phyloP scores from a whole-genome alignment of 2,113 vertebrate species.

The Rhizomys pruinosus region DNA sequence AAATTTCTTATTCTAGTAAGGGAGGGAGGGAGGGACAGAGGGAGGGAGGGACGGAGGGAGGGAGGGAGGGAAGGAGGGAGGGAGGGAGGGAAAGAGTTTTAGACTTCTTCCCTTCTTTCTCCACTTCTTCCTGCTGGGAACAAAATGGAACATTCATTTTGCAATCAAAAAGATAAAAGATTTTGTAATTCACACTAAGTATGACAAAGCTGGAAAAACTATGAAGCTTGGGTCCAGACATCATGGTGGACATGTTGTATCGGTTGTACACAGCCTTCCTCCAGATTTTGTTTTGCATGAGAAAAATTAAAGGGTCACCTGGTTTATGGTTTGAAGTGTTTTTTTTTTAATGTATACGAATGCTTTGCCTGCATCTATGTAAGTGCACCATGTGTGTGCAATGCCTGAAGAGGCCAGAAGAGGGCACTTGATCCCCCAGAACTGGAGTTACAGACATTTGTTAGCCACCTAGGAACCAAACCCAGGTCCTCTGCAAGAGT shows the following conservation, averaged over 20 bases:
- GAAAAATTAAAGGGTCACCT: slow-evolving; percentile 34
- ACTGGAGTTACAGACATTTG: too few species aligned
- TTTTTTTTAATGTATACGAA: too few species aligned
- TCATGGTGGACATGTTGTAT: too few species aligned
- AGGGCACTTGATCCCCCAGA: too few species aligned
- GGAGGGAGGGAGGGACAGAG: too few species aligned
- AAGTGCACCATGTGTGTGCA: too few species aligned
- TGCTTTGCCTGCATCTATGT: too few species aligned
- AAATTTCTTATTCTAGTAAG: background rate
- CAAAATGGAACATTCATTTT: background rate
- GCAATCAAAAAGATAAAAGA: background rate
- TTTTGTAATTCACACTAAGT: background rate
- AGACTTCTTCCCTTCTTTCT: background rate
- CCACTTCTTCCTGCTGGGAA: background rate
- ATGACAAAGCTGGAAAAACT: background rate
- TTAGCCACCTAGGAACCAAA: too few species aligned
- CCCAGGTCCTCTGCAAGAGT: too few species aligned
- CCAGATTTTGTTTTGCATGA: slow-evolving; percentile 22
- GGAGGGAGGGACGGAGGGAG: accelerated
- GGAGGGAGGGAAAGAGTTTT: background rate
- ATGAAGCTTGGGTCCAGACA: background rate
- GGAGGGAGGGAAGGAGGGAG: too few species aligned
- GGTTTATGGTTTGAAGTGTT: background rate
- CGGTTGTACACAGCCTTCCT: background rate
- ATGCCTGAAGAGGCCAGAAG: too few species aligned